Evolutionary conservation across 2,113 vertebrate species (phyloP).

Genomic region (Ahaetulla prasina): DNA sequence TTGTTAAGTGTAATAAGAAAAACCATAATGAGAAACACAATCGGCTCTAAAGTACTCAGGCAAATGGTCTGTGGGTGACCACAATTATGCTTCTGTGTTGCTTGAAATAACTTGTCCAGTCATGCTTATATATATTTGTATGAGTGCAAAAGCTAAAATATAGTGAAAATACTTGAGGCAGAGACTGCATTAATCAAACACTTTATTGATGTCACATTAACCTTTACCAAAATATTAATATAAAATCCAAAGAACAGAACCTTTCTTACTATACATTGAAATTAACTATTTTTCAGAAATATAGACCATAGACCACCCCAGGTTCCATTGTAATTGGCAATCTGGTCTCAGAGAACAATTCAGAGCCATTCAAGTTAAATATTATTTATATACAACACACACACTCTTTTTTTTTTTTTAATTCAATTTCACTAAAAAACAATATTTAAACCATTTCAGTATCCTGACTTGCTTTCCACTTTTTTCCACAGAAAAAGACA

Average conservation of each 20-base stretch:
- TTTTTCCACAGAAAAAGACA: too few species aligned
- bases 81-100: conserved; percentile 38
- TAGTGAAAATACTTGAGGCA: background rate
- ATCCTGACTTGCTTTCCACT: background rate
- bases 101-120: conserved; percentile 43
- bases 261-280: background rate
- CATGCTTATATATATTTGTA: conserved; percentile 18
- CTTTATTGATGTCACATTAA: background rate
- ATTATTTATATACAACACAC: background rate
- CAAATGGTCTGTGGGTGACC: conserved; percentile 53
- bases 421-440: background rate
- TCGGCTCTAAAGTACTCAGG: background rate
- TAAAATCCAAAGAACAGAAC: background rate
- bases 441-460: background rate
- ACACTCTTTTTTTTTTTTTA: too few species aligned
- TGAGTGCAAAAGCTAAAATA: background rate
- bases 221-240: background rate
- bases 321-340: background rate
- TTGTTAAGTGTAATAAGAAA: conserved; percentile 33
- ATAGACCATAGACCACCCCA: background rate
- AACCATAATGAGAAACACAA: conserved; percentile 28
- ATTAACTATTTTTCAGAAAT: background rate
- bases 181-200: background rate
- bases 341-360: background rate
- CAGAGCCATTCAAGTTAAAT: background rate